Evolutionary conservation across 2,888 invertebrate genomes (phyloP), one percentile per base, ranked within the genome.

Genomic region (Agrochola macilenta): DNA sequence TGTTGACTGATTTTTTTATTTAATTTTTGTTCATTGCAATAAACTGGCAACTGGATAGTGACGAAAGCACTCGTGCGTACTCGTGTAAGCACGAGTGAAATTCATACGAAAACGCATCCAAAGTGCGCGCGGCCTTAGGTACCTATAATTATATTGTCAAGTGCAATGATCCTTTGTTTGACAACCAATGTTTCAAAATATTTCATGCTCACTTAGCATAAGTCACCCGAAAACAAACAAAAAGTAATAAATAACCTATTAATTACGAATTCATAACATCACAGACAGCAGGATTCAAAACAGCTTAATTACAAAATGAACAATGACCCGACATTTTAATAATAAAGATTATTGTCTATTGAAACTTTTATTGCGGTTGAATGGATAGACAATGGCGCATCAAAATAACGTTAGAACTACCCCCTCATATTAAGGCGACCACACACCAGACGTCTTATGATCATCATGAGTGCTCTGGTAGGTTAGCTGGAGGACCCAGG

Each of bases 371-470:
- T 88, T 79, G 78, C 74, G 46, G 81, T 85, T 82, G 69, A 76
- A 88, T 84, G 66, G 77, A n/a, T 7, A 23, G 57, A 91, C 92
- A 91, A 92, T 91, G 79, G 83, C 80, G 78, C 89, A 90, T 92
- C 87, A 90, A 89, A 79, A 68, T 61, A 49, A 74, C 75, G 84
- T 88, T 85, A 86, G 65, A 76, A 69, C 39, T 64, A 52, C 65
- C 82, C 68, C 82, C 69, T 75, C 81, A 30, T 87, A 65, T 65
- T n/a, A n/a, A n/a, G 77, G 80, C 52, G 87, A 86, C 87, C 89
- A 87, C 89, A 90, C 89, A 81, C 35, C 49, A 52, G 30, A 66
- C 2, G 9, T 30, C 12, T 61, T 49, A 39, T 39, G 26, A 26
- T 8, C 9, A 52, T 35, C 30, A 1, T 54, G 30, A 54, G 20